Evolutionary conservation across 2,797 vertebrate genomes (phyloP), one percentile per base, ranked within the genome.

Genomic region (Oreortyx pictus): DNA sequence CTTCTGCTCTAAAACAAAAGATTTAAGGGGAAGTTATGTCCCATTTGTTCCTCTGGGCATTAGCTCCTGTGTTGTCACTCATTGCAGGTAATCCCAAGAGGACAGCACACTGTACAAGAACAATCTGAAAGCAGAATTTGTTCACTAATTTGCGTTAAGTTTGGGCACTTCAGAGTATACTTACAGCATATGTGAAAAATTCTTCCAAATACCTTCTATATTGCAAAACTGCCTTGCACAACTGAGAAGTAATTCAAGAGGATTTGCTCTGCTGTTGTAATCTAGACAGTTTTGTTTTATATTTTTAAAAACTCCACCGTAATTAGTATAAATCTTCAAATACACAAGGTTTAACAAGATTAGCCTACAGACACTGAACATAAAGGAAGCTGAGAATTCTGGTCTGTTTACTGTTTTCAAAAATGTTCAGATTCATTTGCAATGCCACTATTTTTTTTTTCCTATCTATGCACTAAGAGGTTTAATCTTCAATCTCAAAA

Each of bases 281-380:
- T 84, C 89, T 49, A 88, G 94, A 84, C 81, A 72, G 2, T 20
- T 83, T 88, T 82, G 10, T 29, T 54, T 18, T 29, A 47, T 29
- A 29, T 29, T 29, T 52, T 43, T 17, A 16, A 41, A 41, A 54
- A 79, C 6, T 70, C 43, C 56, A 19, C 41, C 60, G 27, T 81
- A 86, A 91, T 84, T 74, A 86, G 52, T 0, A 11, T 7, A 86
- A 73, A 12, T 60, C 65, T 49, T 76, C 49, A 88, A 57, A 75
- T 60, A 86, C 76, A 56, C 91, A 8, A 83, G 94, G 82, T 91
- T 70, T 71, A 82, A 25, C 23, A 86, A 79, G 14, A 56, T 70
- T 66, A 86, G 14, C 47, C 67, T 60, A 76, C 31, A 86, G 41
- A 79, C 86, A 70, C 33, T 15, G 62, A 89, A 65, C 9, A 64